A percentile compares a stretch with the other conserved stretches of the same genome.
Evolutionary conservation across 2,888 invertebrate genomes (phyloP).

Genomic region (Dinocampus coccinellae): DNA sequence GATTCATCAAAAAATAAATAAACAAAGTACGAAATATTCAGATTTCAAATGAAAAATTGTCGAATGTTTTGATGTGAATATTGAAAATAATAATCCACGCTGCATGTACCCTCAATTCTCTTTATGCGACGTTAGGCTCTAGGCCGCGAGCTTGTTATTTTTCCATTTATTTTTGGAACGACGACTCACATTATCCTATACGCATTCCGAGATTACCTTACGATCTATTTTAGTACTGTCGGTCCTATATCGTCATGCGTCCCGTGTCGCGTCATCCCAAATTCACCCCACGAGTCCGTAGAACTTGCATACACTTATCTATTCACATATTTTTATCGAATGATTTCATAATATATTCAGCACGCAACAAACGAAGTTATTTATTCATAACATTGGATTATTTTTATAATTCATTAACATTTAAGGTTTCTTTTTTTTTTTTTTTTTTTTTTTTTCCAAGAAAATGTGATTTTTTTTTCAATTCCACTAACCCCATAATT

Average conservation of each 20-base stretch:
- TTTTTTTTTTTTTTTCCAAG: not conserved
- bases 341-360: not conserved
- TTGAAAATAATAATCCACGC: conserved; percentile 8
- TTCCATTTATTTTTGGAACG: conserved; percentile 61
- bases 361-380: not conserved
- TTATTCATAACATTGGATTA: not conserved
- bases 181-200: conserved; percentile 63
- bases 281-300: conserved; percentile 7
- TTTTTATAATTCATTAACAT: too few relatives aligned
- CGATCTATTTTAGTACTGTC: conserved; percentile 60
- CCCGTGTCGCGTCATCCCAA: not conserved
- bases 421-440: not conserved
- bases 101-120: conserved; percentile 26
- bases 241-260: conserved; percentile 4
- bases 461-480: not conserved
- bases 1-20: too few relatives aligned
- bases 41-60: too few relatives aligned
- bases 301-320: conserved; percentile 16
- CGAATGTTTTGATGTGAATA: too few relatives aligned
- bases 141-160: conserved; percentile 54
- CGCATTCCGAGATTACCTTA: conserved; percentile 63
- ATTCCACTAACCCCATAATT: not conserved
- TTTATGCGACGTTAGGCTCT: conserved; percentile 33
- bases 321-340: conserved; percentile 3
- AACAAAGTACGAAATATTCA: too few relatives aligned